Conservation (phyloP, 23 tunicate species). For the Phallusia fumigata region DNA sequence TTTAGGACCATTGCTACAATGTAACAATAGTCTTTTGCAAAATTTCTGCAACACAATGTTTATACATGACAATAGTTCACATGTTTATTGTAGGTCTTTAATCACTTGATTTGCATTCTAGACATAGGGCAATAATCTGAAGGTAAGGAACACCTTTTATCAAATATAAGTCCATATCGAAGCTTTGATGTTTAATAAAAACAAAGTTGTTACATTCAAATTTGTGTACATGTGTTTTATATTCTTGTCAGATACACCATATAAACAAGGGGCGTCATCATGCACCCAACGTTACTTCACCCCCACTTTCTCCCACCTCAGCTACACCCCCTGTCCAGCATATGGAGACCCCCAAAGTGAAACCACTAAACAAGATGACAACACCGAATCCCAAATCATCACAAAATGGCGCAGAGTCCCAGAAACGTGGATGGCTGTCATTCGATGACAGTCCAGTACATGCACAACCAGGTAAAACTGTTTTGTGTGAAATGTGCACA, state of each 20-base stretch:
- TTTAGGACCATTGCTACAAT: no score
- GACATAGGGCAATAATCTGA: no score
- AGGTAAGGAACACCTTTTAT: no score
- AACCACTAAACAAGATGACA: not conserved
- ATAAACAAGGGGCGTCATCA: not conserved
- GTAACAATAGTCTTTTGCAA: no score
- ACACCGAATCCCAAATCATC: not conserved
- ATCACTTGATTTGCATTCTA: no score
- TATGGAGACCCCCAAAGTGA: not conserved
- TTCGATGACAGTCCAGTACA: slow-evolving; percentile 96
- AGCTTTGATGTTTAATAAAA: no score
- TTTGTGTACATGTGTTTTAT: not conserved
- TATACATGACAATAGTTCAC: no score
- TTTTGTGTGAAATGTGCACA: not conserved
- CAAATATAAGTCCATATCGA: no score
- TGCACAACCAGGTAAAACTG: slow-evolving; percentile 16
- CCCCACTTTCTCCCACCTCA: not conserved
- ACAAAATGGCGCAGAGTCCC: slow-evolving; percentile 20
- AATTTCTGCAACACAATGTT: no score
- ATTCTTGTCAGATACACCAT: not conserved
- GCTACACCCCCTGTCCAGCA: not conserved
- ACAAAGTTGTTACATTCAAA: not conserved
- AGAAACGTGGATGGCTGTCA: slow-evolving; percentile 74
- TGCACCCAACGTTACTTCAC: not conserved
- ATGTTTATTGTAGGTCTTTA: no score